These are phyloP conservation scores for Syndactyla subalaris DNA, from an alignment of 2,797 vertebrate genomes.

Conservation along the genomic window DNA sequence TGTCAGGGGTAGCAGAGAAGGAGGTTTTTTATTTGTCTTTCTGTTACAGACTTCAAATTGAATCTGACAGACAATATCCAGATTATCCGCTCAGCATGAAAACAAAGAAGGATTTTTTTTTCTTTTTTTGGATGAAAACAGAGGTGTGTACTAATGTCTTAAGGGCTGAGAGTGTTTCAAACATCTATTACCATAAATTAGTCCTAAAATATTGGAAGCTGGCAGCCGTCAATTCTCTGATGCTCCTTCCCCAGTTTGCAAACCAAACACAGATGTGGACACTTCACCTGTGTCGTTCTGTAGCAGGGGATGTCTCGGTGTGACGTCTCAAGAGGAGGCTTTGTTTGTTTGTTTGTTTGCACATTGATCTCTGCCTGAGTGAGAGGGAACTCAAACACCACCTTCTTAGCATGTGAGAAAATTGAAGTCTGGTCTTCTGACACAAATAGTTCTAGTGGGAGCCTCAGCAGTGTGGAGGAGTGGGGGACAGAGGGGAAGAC, in stretches of 20 bases:
- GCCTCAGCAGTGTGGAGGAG: not conserved
- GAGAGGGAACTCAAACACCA: not conserved
- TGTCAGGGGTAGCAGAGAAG: not conserved
- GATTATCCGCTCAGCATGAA: constrained; percentile 55
- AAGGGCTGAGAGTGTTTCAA: constrained; percentile 8
- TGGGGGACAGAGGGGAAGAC: rapidly evolving
- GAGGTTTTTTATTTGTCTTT: constrained; percentile 35
- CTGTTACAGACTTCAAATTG: constrained; percentile 6
- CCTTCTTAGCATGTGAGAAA: not conserved
- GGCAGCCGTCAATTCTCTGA: not conserved
- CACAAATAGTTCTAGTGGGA: not conserved
- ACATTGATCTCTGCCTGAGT: not conserved
- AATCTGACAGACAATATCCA: constrained; percentile 54
- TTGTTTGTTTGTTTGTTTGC: not conserved
- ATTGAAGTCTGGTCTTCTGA: not conserved
- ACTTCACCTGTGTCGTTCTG: not conserved
- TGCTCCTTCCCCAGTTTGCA: not conserved
- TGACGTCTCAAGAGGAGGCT: rapidly evolving
- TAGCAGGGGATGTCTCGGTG: not conserved
- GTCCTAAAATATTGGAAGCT: not conserved
- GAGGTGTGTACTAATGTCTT: constrained; percentile 16
- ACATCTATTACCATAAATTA: constrained; percentile 36
- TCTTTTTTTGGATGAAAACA: not conserved
- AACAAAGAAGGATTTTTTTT: not conserved
- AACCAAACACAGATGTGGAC: not conserved